Evolutionary conservation across 2,888 invertebrate species (phyloP).

Genomic region (Leptinotarsa tumamoca): DNA sequence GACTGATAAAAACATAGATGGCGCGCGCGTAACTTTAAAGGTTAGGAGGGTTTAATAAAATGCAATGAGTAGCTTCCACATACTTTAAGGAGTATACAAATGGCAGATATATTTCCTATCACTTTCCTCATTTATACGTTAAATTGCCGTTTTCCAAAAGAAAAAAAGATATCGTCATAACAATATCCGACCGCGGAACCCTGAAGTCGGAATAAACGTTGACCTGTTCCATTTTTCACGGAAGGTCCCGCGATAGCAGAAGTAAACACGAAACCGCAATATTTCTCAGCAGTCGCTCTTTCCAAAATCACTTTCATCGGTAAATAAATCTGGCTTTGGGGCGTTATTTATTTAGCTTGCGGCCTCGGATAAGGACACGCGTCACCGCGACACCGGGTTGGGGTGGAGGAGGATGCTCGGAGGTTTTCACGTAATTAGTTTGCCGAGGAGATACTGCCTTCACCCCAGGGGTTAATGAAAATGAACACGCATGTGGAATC

Average conservation of each 20-base stretch:
- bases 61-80: too few species aligned
- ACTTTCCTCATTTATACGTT: too few species aligned
- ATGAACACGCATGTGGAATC: not conserved
- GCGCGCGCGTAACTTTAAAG: too few species aligned
- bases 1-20: too few species aligned
- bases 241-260: slow-evolving; percentile 12
- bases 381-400: slow-evolving; percentile 5
- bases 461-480: not conserved
- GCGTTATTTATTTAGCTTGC: slow-evolving; percentile 42
- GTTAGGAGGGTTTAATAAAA: too few species aligned
- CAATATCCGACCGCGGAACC: not conserved
- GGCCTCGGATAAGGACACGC: slow-evolving; percentile 31
- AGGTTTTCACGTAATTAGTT: slow-evolving; percentile 34
- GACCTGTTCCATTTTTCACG: slow-evolving; percentile 12
- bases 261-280: slow-evolving; percentile 35
- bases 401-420: slow-evolving; percentile 10
- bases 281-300: slow-evolving; percentile 36
- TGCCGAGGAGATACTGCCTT: not conserved
- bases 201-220: not conserved
- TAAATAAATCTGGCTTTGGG: slow-evolving; percentile 42
- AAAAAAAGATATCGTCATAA: too few species aligned
- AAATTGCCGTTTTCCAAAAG: too few species aligned
- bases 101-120: too few species aligned
- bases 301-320: slow-evolving; percentile 43
- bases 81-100: too few species aligned